Conservation (phyloP, 2,797 vertebrate genomes). For the Leucoraja ocellata region DNA sequence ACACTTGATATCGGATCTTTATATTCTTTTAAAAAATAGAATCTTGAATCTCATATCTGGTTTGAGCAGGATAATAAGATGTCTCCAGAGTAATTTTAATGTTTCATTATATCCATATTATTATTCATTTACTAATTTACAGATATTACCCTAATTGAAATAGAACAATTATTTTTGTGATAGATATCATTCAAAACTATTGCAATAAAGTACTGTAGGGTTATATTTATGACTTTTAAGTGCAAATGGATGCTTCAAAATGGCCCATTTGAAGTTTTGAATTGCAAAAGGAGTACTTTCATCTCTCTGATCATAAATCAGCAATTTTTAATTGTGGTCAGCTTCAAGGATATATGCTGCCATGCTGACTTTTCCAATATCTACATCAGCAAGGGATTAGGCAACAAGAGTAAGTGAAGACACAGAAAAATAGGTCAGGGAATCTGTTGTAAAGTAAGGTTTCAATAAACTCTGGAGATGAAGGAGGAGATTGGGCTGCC, state of each 20-base stretch:
- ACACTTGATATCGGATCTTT: not conserved
- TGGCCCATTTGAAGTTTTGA: constrained; percentile 1
- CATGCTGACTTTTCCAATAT: not conserved
- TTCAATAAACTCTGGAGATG: not conserved
- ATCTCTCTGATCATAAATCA: not conserved
- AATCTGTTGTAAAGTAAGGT: not conserved
- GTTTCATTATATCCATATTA: not conserved
- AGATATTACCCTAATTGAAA: not conserved
- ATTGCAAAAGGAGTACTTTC: not conserved
- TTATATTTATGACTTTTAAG: not conserved
- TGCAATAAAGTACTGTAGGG: not conserved
- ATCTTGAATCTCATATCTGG: not conserved
- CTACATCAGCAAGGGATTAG: not conserved
- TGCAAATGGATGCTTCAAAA: not conserved
- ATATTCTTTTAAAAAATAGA: not conserved
- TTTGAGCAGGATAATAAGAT: not conserved
- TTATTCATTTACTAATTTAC: not conserved
- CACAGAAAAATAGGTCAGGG: not conserved
- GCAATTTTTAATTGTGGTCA: not conserved
- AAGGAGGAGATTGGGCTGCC: not conserved
- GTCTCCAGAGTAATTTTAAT: not conserved
- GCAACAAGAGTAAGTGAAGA: not conserved
- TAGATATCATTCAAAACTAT: constrained; percentile 2
- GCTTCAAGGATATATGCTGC: not conserved
- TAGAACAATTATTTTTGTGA: constrained; percentile 6